phyloP scores from a whole-genome alignment of 1,140 invertebrate genomes.

The Bombus confusus region DNA sequence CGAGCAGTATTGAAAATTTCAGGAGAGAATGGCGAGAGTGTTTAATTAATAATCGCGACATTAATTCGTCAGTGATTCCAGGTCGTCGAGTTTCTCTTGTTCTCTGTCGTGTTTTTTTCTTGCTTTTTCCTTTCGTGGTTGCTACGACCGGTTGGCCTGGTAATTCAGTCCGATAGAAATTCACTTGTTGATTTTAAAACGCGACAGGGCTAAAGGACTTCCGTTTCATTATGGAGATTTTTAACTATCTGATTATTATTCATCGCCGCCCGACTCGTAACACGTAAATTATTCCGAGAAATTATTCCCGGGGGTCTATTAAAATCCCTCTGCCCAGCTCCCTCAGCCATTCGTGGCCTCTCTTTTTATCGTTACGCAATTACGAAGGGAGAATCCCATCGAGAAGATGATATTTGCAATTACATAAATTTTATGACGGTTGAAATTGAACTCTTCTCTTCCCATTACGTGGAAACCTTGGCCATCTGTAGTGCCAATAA shows the following conservation, averaged over 20 bases:
- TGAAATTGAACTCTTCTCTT: background rate
- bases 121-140: background rate
- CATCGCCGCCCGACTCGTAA: constrained; percentile 16
- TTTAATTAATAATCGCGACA: background rate
- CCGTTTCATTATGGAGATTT: constrained; percentile 43
- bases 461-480: background rate
- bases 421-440: constrained; percentile 10
- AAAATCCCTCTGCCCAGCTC: background rate
- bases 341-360: background rate
- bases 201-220: constrained; percentile 11
- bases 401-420: background rate
- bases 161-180: constrained; percentile 1
- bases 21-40: background rate
- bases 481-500: background rate
- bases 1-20: background rate
- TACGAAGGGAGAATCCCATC: background rate
- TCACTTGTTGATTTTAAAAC: constrained; percentile 48
- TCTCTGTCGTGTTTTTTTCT: background rate
- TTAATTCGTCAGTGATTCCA: background rate
- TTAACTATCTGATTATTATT: constrained; percentile 42
- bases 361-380: constrained; percentile 6
- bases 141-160: background rate
- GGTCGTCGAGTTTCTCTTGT: background rate
- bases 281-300: constrained; percentile 43
- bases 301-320: constrained; percentile 31